phyloP scores from a whole-genome alignment of 1,140 invertebrate genomes.

The Luehdorfia chinensis region DNA sequence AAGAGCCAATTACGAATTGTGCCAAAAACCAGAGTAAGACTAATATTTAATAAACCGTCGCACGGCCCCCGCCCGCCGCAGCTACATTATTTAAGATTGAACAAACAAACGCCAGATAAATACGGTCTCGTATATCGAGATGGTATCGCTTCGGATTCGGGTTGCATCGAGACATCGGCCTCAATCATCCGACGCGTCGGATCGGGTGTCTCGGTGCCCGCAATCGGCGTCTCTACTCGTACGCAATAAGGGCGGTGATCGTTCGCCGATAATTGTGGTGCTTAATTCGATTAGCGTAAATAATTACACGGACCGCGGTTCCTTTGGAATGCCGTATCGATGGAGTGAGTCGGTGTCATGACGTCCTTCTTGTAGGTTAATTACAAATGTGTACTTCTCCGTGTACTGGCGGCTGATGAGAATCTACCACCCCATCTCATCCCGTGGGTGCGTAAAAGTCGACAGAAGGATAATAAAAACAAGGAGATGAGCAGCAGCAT shows the following conservation, averaged over 20 bases:
- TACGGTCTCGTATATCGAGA: constrained; percentile 20
- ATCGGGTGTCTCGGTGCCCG: constrained; percentile 23
- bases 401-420: too few species aligned
- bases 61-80: neutral
- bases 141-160: constrained; percentile 20
- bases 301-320: constrained; percentile 7
- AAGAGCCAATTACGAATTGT: too few species aligned
- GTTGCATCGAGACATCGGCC: constrained; percentile 18
- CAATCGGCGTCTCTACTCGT: constrained; percentile 11
- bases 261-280: neutral
- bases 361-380: neutral
- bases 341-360: neutral
- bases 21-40: too few species aligned
- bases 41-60: too few species aligned
- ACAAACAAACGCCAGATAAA: constrained; percentile 17
- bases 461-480: too few species aligned
- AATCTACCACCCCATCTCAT: too few species aligned
- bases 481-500: too few species aligned
- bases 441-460: too few species aligned
- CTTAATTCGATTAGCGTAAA: constrained; percentile 17
- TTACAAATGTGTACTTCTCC: neutral
- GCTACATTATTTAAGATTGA: constrained; percentile 12
- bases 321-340: neutral
- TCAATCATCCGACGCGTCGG: constrained; percentile 21
- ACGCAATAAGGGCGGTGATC: neutral